These are phyloP conservation scores for Lapara coniferarum DNA, from an alignment of 2,888 invertebrate genomes.

Conservation along the genomic window DNA sequence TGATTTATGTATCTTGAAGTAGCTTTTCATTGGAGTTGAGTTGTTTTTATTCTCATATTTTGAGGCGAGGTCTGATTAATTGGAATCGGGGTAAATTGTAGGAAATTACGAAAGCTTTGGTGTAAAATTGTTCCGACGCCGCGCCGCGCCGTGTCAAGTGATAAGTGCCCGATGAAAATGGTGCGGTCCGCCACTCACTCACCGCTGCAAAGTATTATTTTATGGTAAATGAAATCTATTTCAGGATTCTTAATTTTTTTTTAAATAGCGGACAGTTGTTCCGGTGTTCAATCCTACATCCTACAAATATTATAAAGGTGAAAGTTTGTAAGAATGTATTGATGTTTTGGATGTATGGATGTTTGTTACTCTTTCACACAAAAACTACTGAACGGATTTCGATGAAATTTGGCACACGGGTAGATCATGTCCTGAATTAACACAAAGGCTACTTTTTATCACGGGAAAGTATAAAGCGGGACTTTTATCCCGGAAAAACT, in stretches of 20 bases:
- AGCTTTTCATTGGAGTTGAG: not conserved
- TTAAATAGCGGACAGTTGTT: conserved; percentile 35
- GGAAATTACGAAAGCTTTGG: conserved; percentile 50
- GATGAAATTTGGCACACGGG: no score
- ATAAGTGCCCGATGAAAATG: conserved; percentile 46
- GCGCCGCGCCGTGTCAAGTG: conserved; percentile 37
- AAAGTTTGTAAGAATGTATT: no score
- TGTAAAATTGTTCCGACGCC: conserved; percentile 45
- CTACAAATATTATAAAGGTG: no score
- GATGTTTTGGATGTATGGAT: no score
- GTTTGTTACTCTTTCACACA: no score
- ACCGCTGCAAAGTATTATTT: conserved; percentile 42
- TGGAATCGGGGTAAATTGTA: conserved; percentile 47
- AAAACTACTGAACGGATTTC: no score
- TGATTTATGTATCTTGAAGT: conserved; percentile 12
- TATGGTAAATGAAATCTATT: conserved; percentile 42
- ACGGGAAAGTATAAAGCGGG: no score
- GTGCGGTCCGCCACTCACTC: conserved; percentile 36
- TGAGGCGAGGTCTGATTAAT: conserved; percentile 44
- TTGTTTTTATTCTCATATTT: conserved; percentile 34
- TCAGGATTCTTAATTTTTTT: conserved; percentile 33
- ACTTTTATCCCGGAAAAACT: no score
- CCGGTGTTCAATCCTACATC: conserved; percentile 35
- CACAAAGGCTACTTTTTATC: no score
- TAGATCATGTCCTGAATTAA: no score